Base-by-base conservation (phyloP, 1,140 invertebrate species). In the Micrasema longulum region DNA sequence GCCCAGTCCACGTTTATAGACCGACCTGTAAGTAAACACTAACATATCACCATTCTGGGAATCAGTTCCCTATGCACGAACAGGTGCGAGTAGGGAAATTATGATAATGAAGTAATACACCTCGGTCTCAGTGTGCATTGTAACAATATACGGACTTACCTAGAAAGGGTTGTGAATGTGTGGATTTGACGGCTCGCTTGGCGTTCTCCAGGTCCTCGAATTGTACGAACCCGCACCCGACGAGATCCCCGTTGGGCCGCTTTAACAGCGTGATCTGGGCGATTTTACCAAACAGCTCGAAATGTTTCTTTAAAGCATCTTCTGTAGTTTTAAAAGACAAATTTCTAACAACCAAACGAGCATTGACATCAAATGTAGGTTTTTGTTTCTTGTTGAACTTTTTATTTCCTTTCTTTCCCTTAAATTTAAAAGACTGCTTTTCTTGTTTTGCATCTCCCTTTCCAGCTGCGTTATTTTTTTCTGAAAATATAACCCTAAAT, bases 211-310 rank as follows among this genome's bases (percentile, higher is more conserved):
- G 22, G 38, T 60, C 71, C 38, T 70, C 71, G 45, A 43, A 76
- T 47, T 93, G 89, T 36, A 93, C 78, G 83, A 93, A 92, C 9
- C 87, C 90, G 81, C 89, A 91, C 9, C 92, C 91, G 11, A 88
- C 82, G 20, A 86, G 82, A 80, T 87, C 90, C 1, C 91, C 91
- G 85, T 91, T 87, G 22, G 84, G 76, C 83, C 88, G 90, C 43
- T 81, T 87, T 18, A 92, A 83, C 52, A 94, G 82, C 55, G 88
- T 88, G 1, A 91, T 80, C 72, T 92, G 89, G 53, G 86, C 85
- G 2, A 93, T 83, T 9, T 85, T 83, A 1, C 91, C 91, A 81
- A 85, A 91, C 66, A 86, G 76, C 6, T 80, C 79, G 80, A 92
- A 92, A 77, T 88, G 80, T 64, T 89, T 80, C 73, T 79, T 83